Evolutionary conservation across 2,888 invertebrate genomes (phyloP).

Genomic region (Drosophila mimica): DNA sequence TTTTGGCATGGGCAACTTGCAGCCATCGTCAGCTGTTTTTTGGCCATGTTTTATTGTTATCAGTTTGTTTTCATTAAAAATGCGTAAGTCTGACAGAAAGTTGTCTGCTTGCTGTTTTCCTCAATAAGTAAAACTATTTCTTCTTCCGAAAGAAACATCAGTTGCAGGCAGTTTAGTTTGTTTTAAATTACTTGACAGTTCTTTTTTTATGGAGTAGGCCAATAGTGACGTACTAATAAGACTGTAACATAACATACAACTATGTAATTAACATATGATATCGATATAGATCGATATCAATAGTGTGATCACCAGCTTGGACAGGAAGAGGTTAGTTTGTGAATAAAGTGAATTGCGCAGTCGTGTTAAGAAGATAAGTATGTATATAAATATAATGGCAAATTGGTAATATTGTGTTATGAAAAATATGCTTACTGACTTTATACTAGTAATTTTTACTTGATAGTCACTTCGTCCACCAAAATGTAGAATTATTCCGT

Average conservation of each 20-base stretch:
- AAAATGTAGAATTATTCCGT: conserved; percentile 10
- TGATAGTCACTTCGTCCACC: not conserved
- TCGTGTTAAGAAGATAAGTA: not conserved
- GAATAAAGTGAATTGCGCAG: not conserved
- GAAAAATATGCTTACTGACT: too few relatives aligned
- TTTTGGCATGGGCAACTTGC: conserved; percentile 34
- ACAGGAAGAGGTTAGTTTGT: not conserved
- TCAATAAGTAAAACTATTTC: conserved; percentile 7
- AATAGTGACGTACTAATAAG: not conserved
- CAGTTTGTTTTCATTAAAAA: conserved; percentile 57
- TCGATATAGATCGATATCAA: not conserved
- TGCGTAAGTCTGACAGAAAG: conserved; percentile 52
- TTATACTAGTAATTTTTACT: not conserved
- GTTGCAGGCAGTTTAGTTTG: not conserved
- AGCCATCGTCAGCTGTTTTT: conserved; percentile 36
- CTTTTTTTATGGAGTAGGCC: not conserved
- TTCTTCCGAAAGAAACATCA: not conserved
- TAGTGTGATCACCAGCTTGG: not conserved
- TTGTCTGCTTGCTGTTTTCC: conserved; percentile 7
- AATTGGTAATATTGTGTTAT: not conserved
- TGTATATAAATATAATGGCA: not conserved
- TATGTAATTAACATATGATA: not conserved
- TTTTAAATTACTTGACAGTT: not conserved
- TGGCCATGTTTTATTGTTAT: conserved; percentile 38
- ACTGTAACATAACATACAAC: not conserved